Conservation (phyloP, 2,113 vertebrate species). For the Saguinus imperator region DNA sequence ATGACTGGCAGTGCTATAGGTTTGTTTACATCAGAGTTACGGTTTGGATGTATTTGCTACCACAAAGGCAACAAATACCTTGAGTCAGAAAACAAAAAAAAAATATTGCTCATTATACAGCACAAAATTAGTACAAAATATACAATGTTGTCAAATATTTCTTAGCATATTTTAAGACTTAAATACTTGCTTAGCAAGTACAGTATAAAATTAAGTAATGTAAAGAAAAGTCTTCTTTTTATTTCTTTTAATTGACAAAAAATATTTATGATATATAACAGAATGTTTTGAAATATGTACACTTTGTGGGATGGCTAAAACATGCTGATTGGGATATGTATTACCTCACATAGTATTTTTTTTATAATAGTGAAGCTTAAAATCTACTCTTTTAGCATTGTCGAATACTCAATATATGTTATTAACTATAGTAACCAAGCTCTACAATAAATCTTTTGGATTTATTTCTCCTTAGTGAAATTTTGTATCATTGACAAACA, state of each 20-base stretch:
- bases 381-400: background rate
- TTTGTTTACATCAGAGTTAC: too few relatives aligned
- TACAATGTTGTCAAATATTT: background rate
- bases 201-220: background rate
- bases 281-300: background rate
- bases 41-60: too few relatives aligned
- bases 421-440: background rate
- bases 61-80: background rate
- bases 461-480: background rate
- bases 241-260: background rate
- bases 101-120: background rate
- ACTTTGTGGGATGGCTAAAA: background rate
- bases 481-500: background rate
- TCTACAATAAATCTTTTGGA: background rate
- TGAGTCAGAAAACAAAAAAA: background rate
- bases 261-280: background rate
- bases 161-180: background rate
- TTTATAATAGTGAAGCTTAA: background rate
- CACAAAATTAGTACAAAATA: background rate
- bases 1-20: too few relatives aligned
- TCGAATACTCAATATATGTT: background rate
- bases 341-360: background rate
- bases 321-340: background rate
- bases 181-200: background rate
- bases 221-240: background rate